Conservation (phyloP, 2,113 vertebrate genomes). For the Festucalex cinctus region DNA sequence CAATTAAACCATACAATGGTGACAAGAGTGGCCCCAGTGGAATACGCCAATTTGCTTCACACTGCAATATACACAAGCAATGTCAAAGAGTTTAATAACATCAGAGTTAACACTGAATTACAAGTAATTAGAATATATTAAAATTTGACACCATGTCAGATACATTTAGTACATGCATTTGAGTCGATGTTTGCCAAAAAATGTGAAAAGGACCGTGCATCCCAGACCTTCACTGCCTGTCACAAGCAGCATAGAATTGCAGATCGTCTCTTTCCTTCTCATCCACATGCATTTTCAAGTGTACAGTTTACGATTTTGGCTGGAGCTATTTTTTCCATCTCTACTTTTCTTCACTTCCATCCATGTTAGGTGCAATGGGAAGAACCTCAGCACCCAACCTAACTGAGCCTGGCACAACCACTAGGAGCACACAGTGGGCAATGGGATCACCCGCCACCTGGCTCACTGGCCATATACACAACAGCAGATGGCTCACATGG, state of each 20-base stretch:
- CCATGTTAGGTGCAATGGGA: conserved; percentile 19
- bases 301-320: background rate
- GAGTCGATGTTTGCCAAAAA: background rate
- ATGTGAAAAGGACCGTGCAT: background rate
- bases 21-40: conserved; percentile 39
- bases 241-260: background rate
- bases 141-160: background rate
- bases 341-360: conserved; percentile 15
- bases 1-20: conserved; percentile 50
- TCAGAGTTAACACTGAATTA: background rate
- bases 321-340: background rate
- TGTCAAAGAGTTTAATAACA: conserved; percentile 42
- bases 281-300: background rate
- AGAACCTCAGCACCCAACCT: conserved; percentile 8
- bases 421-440: conserved; percentile 38
- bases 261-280: background rate
- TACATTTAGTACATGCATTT: background rate
- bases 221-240: background rate
- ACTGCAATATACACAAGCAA: conserved; percentile 29
- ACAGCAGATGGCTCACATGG: conserved; percentile 52
- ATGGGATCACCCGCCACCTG: conserved; percentile 45
- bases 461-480: conserved; percentile 36
- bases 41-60: conserved; percentile 41
- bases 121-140: background rate
- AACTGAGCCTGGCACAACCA: conserved; percentile 56